These are phyloP conservation scores for Saguinus imperator DNA, from an alignment of 2,113 vertebrate species.

Conservation along the genomic window DNA sequence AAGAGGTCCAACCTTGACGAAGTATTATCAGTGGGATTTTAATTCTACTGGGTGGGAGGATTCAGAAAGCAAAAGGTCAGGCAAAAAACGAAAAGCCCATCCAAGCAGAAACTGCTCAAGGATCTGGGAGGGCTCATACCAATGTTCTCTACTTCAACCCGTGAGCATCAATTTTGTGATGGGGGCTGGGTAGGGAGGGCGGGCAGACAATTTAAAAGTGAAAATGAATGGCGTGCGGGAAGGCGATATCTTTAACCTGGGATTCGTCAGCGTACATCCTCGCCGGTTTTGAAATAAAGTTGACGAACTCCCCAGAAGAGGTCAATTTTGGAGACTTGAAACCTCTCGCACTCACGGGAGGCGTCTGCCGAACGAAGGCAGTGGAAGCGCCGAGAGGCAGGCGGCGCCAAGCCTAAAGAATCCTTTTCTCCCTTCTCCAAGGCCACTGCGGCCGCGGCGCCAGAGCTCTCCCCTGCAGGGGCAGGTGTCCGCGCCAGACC, in stretches of 20 bases:
- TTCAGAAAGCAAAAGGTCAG: neutral
- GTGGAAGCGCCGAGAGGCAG: neutral
- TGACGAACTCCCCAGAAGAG: neutral
- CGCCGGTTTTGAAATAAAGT: neutral
- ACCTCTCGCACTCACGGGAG: neutral
- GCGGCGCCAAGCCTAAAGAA: neutral
- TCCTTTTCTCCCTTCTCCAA: neutral
- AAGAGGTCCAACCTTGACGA: constrained; percentile 22
- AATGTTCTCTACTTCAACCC: neutral
- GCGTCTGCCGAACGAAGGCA: neutral
- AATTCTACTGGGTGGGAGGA: neutral
- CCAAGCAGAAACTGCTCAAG: constrained; percentile 29
- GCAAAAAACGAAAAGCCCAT: neutral
- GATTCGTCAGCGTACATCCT: neutral
- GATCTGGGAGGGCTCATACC: neutral
- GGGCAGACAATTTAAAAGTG: neutral
- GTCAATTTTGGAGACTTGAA: neutral
- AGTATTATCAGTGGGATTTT: neutral
- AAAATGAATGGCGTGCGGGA: neutral
- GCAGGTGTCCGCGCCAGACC: neutral
- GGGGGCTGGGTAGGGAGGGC: too few species aligned
- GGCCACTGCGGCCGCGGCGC: neutral
- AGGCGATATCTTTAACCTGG: neutral
- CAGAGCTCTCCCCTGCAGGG: neutral
- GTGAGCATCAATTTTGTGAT: neutral